Evolutionary conservation across 2,113 vertebrate species (phyloP).

Genomic region (Syngnathoides biaculeatus): DNA sequence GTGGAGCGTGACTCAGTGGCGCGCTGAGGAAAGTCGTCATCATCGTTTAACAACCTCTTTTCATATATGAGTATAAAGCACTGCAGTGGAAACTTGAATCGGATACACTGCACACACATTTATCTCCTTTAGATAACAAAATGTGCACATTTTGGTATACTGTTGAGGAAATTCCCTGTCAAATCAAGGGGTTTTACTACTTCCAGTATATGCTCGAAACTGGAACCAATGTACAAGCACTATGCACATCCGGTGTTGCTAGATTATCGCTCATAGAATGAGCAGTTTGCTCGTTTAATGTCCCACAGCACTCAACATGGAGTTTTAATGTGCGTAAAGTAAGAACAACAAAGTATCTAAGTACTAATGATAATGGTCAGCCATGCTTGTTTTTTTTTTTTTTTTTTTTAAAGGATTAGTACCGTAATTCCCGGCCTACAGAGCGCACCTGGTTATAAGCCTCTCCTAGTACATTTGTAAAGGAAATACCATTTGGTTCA

Average conservation of each 20-base stretch:
- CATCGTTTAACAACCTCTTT: conserved; percentile 7
- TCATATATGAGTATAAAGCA: conserved; percentile 2
- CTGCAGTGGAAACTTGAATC: conserved; percentile 8
- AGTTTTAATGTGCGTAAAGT: background rate
- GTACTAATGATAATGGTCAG: background rate
- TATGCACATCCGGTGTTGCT: conserved; percentile 48
- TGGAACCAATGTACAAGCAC: conserved; percentile 22
- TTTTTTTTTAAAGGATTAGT: too few relatives aligned
- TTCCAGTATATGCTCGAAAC: conserved; percentile 29
- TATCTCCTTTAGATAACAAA: background rate
- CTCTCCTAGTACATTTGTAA: too few relatives aligned
- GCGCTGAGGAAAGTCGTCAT: conserved; percentile 5
- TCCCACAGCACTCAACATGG: conserved; percentile 31
- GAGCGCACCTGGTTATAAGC: too few relatives aligned
- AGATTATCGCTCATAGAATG: conserved; percentile 49
- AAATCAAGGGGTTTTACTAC: conserved; percentile 31
- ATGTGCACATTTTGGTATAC: conserved; percentile 3
- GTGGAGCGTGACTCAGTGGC: conserved; percentile 6
- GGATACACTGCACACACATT: background rate
- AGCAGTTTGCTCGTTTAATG: conserved; percentile 15
- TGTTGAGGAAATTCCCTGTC: conserved; percentile 36
- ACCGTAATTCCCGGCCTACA: too few relatives aligned
- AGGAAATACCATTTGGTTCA: too few relatives aligned
- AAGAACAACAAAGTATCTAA: background rate
- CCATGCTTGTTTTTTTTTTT: background rate